Percentiles rank a stretch among this genome's conserved stretches.
These are phyloP conservation scores for pig (Sus scrofa) DNA, from an alignment of 2,113 vertebrate genomes.

Conservation along the genomic window T2T-Sscrofa CM000824.6:123484001-123484500, in stretches of 20 bases:
- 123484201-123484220: neutral
- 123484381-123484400: constrained; percentile 47
- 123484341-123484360: neutral
- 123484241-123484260: constrained; percentile 59
- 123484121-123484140: constrained; percentile 19
- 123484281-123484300: neutral
- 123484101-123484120: constrained; percentile 56
- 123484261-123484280: constrained; percentile 42
- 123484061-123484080: constrained; percentile 33
- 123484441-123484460: neutral
- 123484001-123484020: neutral
- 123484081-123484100: constrained; percentile 29
- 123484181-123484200: neutral
- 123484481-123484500: constrained; percentile 25
- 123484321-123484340: constrained; percentile 59
- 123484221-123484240: constrained; percentile 22
- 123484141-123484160: constrained; percentile 40
- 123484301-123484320: constrained; percentile 35
- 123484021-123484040: constrained; percentile 10
- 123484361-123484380: constrained; percentile 30
- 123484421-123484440: neutral
- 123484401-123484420: constrained; percentile 41
- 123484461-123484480: constrained; percentile 17
- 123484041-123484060: neutral
- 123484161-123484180: constrained; percentile 59